Base-by-base conservation (phyloP, 2,888 invertebrate genomes). In the Tachina lurida region DNA sequence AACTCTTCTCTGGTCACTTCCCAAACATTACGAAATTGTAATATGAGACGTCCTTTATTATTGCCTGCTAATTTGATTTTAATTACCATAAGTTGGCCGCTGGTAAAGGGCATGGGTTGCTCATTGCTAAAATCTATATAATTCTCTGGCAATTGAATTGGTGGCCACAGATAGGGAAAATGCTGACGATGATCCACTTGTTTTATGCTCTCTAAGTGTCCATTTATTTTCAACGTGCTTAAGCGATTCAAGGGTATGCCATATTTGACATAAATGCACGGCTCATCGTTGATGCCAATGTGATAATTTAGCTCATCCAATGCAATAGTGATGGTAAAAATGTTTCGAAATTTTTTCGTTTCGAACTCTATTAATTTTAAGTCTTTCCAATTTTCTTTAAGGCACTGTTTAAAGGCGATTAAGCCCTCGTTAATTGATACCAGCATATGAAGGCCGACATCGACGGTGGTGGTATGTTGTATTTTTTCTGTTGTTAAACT, bases 161-260 rank as follows among this genome's bases (percentile, higher is more conserved):
- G 85, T 65, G 85, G 85, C 85, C 85, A 86, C 2, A 70, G 39
- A 7, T 47, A 52, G 1, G 85, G 85, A 63, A 82, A 86, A 82
- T 86, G 78, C 60, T 75, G 70, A 31, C 78, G 75, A 78, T 86
- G 85, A 79, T 86, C 82, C 2, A 86, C 15, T 54, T 82, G 85
- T 60, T n/a, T 54, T 3, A 86, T 71, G 12, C 52, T 10, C 15
- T 74, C 13, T 22, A 86, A 41, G 47, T 86, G 78, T 13, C 85
- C 85, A 65, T 75, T 75, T n/a, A 86, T 70, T 75, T 75, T 86
- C 1, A 86, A 1, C 1, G 70, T 71, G 45, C 76, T 82, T 41
- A 86, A 22, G 31, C 63, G 52, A 12, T 79, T 43, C 2, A 78
- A 5, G 1, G 82, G 22, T 13, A 82, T 47, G 1, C 43, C 63